Evolutionary conservation across 2,888 invertebrate genomes (phyloP), one percentile per base, ranked within the genome.

Genomic region (Cephus runcator): DNA sequence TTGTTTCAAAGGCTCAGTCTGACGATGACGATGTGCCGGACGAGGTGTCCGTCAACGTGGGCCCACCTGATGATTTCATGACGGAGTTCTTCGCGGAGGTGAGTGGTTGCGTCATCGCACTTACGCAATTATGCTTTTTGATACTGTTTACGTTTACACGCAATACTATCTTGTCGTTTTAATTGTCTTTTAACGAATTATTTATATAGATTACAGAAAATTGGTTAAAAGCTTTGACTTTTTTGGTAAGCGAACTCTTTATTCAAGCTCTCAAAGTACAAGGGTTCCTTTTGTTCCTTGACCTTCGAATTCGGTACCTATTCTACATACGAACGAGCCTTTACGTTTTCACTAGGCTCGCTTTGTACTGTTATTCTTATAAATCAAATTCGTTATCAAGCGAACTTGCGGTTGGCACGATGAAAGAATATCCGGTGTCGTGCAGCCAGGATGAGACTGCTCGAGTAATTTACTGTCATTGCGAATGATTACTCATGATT

Each of bases 11-110:
- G 98, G 98, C 98, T 92, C 98, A 98, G 94, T 98, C 98, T 93
- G 99, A 99, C 93, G 98, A 99, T 93, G 98, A 99, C 92, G 97
- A 96, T 91, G 97, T 96, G 87, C 96, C 96, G 86, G 98, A 98
- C 93, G 98, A 98, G 92, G 98, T 98, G 93, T 96, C 98, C 92
- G 98, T 98, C 94, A 97, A 96, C 92, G 97, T 98, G 91, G 98
- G 98, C 92, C 96, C 96, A 87, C 94, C 94, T 86, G 96, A 96
- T 92, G 98, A 98, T 90, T 99, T 98, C 94, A 99, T 99, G 99
- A 99, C 99, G 92, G 99, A 99, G 92, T 99, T 99, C 94, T 99
- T 99, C 93, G 98, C 98, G 93, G 99, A 99, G 96, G 98, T 98
- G 92, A 93, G 94, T 92, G 56, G 9, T 23, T 56, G 56, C 56